Percentiles rank a stretch among this genome's conserved stretches.
These are phyloP conservation scores for Ochropleura leucogaster DNA, from an alignment of 2,888 invertebrate species.

Conservation along the genomic window DNA sequence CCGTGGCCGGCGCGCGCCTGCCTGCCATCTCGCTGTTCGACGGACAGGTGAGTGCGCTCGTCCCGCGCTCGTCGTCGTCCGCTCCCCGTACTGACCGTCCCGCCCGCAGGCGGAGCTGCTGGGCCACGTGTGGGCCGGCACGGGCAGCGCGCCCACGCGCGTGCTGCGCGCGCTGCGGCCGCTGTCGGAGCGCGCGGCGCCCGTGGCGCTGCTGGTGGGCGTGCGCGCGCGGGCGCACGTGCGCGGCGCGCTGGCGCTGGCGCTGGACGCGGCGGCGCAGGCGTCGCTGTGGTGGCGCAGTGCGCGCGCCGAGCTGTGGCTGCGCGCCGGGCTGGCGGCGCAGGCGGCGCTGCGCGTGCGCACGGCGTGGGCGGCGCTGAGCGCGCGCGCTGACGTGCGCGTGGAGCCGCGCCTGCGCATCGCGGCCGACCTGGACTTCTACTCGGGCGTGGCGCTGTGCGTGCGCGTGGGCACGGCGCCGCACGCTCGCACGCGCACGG, in stretches of 20 bases:
- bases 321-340: slow-evolving; percentile 60
- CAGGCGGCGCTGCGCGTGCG: slow-evolving; percentile 62
- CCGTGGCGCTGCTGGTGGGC: slow-evolving; percentile 43
- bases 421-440: slow-evolving; percentile 81
- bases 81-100: not conserved
- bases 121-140: slow-evolving; percentile 83
- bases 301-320: slow-evolving; percentile 58
- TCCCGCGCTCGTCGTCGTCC: too few species aligned
- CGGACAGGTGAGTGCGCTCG: slow-evolving; percentile 24
- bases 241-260: too few species aligned
- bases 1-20: slow-evolving; percentile 75
- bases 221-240: slow-evolving; percentile 44
- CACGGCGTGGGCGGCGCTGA: slow-evolving; percentile 66
- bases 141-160: slow-evolving; percentile 76
- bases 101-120: slow-evolving; percentile 78
- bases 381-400: slow-evolving; percentile 40
- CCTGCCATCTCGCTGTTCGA: slow-evolving; percentile 47
- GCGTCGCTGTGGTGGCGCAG: slow-evolving; percentile 64
- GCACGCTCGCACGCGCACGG: slow-evolving; percentile 43
- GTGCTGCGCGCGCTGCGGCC: slow-evolving; percentile 74
- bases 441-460: slow-evolving; percentile 78
- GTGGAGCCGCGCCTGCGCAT: slow-evolving; percentile 63
- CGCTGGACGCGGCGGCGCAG: slow-evolving; percentile 62
- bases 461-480: slow-evolving; percentile 73
- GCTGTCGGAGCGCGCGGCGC: slow-evolving; percentile 47